Evolutionary conservation across 2,113 vertebrate species (phyloP).

Genomic region (Lasiurus cinereus): DNA sequence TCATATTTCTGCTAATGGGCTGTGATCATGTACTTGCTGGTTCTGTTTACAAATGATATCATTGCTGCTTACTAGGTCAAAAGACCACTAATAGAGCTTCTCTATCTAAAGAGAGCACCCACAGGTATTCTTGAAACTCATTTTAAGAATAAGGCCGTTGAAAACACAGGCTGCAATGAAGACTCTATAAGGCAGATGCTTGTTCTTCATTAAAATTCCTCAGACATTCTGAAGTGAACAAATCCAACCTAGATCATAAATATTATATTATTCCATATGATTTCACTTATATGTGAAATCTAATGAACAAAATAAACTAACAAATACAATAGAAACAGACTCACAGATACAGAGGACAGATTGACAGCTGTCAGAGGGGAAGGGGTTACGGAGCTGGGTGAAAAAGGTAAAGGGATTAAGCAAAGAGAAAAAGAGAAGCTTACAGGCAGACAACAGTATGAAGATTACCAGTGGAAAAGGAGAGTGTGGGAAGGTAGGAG

Average conservation of each 20-base stretch:
- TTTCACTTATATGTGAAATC: not conserved
- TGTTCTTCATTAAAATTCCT: not conserved
- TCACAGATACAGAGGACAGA: not conserved
- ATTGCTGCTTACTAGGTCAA: not conserved
- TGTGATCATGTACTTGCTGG: not conserved
- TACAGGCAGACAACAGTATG: not conserved
- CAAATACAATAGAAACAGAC: not conserved
- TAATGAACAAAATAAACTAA: not conserved
- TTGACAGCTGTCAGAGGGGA: not conserved
- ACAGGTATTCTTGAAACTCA: constrained; percentile 3
- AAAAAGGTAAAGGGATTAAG: not conserved
- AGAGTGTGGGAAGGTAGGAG: not conserved
- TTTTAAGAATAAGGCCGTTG: not conserved
- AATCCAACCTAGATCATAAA: constrained; percentile 7
- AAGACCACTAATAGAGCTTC: not conserved
- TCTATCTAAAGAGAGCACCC: not conserved
- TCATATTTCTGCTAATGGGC: not conserved
- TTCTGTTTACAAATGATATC: constrained; percentile 2
- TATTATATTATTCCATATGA: not conserved
- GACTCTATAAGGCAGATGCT: not conserved
- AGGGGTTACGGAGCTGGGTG: not conserved
- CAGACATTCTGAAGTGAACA: not conserved
- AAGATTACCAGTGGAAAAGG: not conserved
- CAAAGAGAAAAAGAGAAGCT: not conserved
- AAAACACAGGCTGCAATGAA: not conserved